phyloP scores from a whole-genome alignment of 2,797 vertebrate species.

The Monodelphis domestica region DNA sequence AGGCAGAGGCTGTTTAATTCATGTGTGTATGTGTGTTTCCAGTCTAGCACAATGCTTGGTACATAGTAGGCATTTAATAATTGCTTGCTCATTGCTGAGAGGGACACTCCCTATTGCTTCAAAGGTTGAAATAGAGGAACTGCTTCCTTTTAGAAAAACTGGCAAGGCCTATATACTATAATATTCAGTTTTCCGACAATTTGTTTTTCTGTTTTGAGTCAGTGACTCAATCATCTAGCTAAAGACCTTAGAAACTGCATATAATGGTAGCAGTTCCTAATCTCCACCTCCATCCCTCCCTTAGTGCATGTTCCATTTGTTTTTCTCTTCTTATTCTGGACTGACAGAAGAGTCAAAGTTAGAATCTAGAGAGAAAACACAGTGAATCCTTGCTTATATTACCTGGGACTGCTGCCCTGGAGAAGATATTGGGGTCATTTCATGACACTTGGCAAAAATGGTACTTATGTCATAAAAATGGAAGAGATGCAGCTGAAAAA shows the following conservation, averaged over 20 bases:
- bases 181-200: background rate
- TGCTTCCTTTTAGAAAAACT: background rate
- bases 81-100: slow-evolving; percentile 11
- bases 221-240: slow-evolving; percentile 52
- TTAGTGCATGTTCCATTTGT: background rate
- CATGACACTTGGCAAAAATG: slow-evolving; percentile 47
- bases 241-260: slow-evolving; percentile 57
- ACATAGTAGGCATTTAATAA: background rate
- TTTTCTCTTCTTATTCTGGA: slow-evolving; percentile 2
- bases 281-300: no score
- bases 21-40: background rate
- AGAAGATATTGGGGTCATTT: slow-evolving; percentile 36
- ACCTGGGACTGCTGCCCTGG: background rate
- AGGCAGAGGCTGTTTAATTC: background rate
- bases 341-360: slow-evolving; percentile 60
- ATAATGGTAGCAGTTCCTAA: slow-evolving; percentile 36
- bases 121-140: background rate
- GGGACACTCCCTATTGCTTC: background rate
- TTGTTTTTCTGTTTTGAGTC: slow-evolving; percentile 57
- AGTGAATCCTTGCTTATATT: background rate
- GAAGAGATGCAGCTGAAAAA: slow-evolving; percentile 63
- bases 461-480: slow-evolving; percentile 62
- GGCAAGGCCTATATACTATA: slow-evolving; percentile 44
- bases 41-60: background rate
- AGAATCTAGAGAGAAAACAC: slow-evolving; percentile 37